A percentile compares a stretch with the other conserved stretches of the same genome.
Evolutionary conservation across 2,113 vertebrate genomes (phyloP).

Genomic region (Nannospalax galili): DNA sequence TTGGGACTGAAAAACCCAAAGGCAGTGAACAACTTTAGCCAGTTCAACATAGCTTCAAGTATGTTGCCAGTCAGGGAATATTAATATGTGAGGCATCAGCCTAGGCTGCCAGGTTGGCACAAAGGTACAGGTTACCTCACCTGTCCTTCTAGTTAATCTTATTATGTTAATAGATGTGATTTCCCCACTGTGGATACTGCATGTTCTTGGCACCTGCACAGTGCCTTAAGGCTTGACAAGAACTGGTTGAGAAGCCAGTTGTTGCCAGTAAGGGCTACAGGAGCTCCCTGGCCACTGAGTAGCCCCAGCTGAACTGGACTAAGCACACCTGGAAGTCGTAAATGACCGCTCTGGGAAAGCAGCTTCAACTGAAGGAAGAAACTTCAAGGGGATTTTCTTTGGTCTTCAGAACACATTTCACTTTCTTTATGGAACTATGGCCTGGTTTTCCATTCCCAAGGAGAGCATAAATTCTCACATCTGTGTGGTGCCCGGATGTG

Average conservation of each 20-base stretch:
- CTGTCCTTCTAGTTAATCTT: slow-evolving; percentile 77
- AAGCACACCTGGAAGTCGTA: neutral
- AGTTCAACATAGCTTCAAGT: slow-evolving; percentile 5
- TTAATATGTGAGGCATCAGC: slow-evolving; percentile 44
- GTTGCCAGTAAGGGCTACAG: neutral
- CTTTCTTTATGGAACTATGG: neutral
- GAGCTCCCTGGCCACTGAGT: neutral
- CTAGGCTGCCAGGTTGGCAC: slow-evolving; percentile 47
- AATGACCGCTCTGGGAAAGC: neutral
- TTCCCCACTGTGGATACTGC: slow-evolving; percentile 70
- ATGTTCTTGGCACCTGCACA: slow-evolving; percentile 81
- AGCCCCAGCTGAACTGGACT: neutral
- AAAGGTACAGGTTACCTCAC: slow-evolving; percentile 65
- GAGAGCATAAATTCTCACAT: neutral
- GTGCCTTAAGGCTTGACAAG: slow-evolving; percentile 77
- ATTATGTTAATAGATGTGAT: slow-evolving; percentile 59
- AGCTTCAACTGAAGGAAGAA: neutral
- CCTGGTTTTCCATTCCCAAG: neutral
- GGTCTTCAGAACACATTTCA: neutral
- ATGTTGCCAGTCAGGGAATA: slow-evolving; percentile 7
- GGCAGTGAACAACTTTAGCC: neutral
- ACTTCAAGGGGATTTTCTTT: neutral
- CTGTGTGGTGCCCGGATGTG: neutral
- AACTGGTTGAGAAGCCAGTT: slow-evolving; percentile 51
- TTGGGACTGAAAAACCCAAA: slow-evolving; percentile 40